These are phyloP conservation scores for Equus quagga DNA, from an alignment of 2,113 vertebrate genomes.

Conservation along the genomic window DNA sequence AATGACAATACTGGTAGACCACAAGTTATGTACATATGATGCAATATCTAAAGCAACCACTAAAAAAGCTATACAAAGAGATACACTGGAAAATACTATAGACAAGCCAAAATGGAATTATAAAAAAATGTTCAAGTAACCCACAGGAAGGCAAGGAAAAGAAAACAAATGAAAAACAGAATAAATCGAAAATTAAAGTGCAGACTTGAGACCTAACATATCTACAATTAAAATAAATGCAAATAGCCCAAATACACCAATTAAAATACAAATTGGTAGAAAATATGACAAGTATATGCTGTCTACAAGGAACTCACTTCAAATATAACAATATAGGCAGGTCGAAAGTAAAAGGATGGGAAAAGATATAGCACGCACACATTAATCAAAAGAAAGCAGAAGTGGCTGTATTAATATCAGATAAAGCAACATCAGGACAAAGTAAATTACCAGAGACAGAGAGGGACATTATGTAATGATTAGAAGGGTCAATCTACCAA, in stretches of 20 bases:
- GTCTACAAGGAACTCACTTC: no score
- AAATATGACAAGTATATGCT: neutral
- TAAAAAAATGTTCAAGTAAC: neutral
- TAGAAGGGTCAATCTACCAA: neutral
- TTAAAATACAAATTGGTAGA: neutral
- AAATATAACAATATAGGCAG: neutral
- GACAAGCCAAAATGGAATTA: neutral
- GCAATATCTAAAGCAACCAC: neutral
- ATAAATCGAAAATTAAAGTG: neutral
- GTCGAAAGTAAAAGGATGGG: neutral
- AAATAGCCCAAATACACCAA: neutral
- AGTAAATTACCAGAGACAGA: neutral
- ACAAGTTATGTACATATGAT: neutral
- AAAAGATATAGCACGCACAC: neutral
- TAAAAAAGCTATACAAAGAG: neutral
- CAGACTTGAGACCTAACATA: neutral
- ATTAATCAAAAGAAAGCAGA: neutral
- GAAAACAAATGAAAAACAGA: neutral
- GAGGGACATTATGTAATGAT: neutral
- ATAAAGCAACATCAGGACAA: neutral
- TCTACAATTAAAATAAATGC: neutral
- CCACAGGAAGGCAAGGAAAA: neutral
- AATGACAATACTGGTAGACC: neutral
- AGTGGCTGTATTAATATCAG: neutral
- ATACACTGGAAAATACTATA: neutral